Evolutionary conservation across 37 sponge, comb jelly and placozoan species (phyloP).

Genomic region (Axinella damicornis): DNA sequence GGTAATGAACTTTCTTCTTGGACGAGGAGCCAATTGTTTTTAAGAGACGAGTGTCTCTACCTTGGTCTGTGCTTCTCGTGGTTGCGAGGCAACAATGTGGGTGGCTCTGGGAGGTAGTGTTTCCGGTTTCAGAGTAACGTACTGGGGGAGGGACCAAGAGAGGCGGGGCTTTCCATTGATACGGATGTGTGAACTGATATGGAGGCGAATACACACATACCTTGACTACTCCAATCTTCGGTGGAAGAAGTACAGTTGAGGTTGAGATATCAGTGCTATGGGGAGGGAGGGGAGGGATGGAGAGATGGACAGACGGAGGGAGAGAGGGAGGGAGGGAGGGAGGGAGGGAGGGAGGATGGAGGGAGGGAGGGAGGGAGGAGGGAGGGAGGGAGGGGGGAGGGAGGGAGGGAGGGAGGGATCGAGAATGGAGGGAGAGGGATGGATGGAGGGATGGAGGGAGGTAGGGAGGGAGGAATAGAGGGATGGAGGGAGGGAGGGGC

Average conservation of each 20-base stretch:
- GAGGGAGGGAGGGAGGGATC: not conserved
- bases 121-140: not conserved
- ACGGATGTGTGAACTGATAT: no score
- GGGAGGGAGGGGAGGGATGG: not conserved
- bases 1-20: no score
- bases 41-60: not conserved
- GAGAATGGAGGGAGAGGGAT: no score
- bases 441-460: no score
- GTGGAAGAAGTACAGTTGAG: slow-evolving; percentile 25
- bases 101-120: not conserved
- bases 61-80: not conserved
- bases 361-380: not conserved
- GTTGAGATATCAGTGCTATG: slow-evolving; percentile 22
- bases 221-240: slow-evolving; percentile 34
- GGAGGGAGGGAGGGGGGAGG: slow-evolving; percentile 22
- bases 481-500: not conserved
- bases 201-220: not conserved
- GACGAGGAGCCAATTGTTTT: no score
- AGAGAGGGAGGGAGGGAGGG: slow-evolving; percentile 6
- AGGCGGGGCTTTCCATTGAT: no score
- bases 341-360: no score
- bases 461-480: not conserved
- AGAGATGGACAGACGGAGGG: not conserved
- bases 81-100: slow-evolving; percentile 2
- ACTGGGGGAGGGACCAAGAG: no score